phyloP scores from a whole-genome alignment of 2,113 vertebrate species.

The Crocuta crocuta region DNA sequence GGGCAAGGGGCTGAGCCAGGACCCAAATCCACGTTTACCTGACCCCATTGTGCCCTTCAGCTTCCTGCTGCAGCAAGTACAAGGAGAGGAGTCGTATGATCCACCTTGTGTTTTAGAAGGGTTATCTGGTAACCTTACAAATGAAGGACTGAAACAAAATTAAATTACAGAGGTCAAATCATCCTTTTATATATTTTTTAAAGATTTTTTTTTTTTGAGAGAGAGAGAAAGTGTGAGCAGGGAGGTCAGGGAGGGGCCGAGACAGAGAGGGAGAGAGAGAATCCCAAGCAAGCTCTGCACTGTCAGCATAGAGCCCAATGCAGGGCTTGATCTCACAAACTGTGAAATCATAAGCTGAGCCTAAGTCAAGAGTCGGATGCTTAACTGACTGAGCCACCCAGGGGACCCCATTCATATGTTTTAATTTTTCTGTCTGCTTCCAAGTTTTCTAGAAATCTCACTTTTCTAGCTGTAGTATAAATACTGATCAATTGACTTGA shows the following conservation, averaged over 20 bases:
- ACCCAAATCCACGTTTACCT: background rate
- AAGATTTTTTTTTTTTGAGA: no score
- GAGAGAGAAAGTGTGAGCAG: no score
- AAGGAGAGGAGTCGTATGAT: background rate
- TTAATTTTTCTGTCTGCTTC: conserved; percentile 19
- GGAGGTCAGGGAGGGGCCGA: no score
- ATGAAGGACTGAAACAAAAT: background rate
- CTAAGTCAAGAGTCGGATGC: no score
- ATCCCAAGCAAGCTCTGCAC: no score
- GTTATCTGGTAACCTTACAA: background rate
- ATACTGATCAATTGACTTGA: background rate
- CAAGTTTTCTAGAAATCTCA: conserved; percentile 32
- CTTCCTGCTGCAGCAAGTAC: background rate
- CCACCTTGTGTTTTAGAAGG: background rate
- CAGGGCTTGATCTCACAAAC: no score
- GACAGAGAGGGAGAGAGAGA: no score
- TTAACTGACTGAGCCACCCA: no score
- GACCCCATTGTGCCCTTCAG: background rate
- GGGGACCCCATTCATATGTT: background rate
- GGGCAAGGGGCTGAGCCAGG: background rate
- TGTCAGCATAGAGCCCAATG: no score
- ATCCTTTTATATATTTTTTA: background rate
- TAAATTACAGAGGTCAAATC: background rate
- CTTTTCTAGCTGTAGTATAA: background rate
- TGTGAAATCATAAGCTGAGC: no score